A percentile compares a stretch with the other conserved stretches of the same genome.
These are phyloP conservation scores for Habroteleia sp. DNA, from an alignment of 2,888 invertebrate genomes.

Conservation along the genomic window DNA sequence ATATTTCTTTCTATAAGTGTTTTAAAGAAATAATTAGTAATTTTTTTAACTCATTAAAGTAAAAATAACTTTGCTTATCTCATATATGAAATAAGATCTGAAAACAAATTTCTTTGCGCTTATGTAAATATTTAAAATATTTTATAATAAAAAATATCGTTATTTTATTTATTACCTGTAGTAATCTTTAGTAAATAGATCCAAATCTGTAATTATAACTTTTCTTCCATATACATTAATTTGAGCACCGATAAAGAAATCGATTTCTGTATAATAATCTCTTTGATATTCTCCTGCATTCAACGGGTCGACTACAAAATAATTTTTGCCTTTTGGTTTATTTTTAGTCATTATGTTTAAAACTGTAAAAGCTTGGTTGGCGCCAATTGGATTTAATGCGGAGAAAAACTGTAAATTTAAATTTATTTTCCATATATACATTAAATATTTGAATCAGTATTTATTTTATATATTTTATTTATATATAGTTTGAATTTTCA, in stretches of 20 bases:
- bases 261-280: conserved; percentile 86
- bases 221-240: conserved; percentile 91
- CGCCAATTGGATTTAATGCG: conserved; percentile 79
- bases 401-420: conserved; percentile 70
- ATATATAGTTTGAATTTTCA: background rate
- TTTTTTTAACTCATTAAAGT: too few species aligned
- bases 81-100: background rate
- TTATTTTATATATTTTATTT: background rate
- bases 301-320: conserved; percentile 84
- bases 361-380: conserved; percentile 82
- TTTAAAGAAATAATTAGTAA: too few species aligned
- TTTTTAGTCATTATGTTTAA: conserved; percentile 85
- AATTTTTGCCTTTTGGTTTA: conserved; percentile 79
- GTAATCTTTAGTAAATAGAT: conserved; percentile 92
- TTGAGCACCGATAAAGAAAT: conserved; percentile 90
- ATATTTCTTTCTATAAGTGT: conserved; percentile 71
- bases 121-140: too few species aligned
- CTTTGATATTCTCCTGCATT: conserved; percentile 81
- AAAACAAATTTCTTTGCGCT: background rate
- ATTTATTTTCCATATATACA: too few species aligned
- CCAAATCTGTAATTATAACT: conserved; percentile 91
- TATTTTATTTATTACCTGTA: conserved; percentile 83
- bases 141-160: too few species aligned
- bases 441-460: background rate
- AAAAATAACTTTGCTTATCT: too few species aligned